Conservation (phyloP, 2,797 vertebrate genomes). For the Pipistrellus nathusii region DNA sequence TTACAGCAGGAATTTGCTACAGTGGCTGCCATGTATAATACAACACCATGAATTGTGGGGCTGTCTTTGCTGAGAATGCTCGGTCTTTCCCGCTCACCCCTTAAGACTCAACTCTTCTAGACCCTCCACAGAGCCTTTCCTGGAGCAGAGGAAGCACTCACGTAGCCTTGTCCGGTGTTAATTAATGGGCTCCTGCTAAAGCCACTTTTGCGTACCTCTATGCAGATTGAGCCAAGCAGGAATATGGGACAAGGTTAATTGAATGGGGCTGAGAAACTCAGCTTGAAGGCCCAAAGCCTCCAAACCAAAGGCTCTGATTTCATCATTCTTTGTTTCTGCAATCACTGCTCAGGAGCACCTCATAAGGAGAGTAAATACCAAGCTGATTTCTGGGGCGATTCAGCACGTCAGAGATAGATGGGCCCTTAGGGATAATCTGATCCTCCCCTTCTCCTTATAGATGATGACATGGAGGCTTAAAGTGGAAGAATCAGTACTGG, state of each 20-base stretch:
- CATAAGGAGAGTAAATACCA: not conserved
- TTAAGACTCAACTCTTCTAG: not conserved
- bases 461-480: not conserved
- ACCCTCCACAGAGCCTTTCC: not conserved
- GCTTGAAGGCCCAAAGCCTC: not conserved
- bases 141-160: not conserved
- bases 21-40: not conserved
- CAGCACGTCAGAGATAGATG: no score
- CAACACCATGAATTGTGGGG: fast-evolving
- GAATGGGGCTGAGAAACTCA: not conserved
- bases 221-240: not conserved
- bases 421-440: not conserved
- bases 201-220: not conserved
- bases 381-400: not conserved
- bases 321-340: not conserved
- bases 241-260: not conserved
- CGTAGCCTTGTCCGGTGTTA: not conserved
- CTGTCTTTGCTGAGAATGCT: not conserved
- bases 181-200: not conserved
- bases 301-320: not conserved
- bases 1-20: no score
- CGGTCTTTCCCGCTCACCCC: not conserved
- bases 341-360: not conserved
- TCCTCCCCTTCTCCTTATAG: not conserved
- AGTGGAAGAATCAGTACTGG: not conserved